These are phyloP conservation scores for Sphenodon punctatus DNA, from an alignment of 2,797 vertebrate genomes.

Conservation along the genomic window DNA sequence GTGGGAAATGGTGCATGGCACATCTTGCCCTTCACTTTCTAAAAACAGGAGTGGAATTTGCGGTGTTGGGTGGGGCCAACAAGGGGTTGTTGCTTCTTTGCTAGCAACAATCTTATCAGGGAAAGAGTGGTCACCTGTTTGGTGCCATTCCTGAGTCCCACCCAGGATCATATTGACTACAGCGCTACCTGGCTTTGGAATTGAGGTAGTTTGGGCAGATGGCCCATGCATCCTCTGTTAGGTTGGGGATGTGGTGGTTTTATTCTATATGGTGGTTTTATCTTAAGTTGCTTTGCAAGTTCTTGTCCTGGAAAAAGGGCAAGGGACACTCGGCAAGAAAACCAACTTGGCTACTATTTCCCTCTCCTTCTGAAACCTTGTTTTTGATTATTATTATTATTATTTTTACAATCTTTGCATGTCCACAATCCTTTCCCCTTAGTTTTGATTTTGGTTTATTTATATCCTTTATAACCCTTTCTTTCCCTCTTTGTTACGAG, in stretches of 20 bases:
- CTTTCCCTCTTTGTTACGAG: background rate
- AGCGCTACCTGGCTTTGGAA: no score
- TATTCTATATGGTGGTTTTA: background rate
- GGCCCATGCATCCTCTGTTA: no score
- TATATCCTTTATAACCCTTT: background rate
- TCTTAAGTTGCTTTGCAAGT: slow-evolving; percentile 2
- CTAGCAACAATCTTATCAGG: no score
- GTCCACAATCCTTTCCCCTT: background rate
- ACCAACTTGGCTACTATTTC: slow-evolving; percentile 25
- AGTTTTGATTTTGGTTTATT: background rate
- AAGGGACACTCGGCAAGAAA: background rate
- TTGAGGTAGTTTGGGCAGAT: no score
- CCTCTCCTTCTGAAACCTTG: background rate
- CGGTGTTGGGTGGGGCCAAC: no score
- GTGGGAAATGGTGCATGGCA: background rate
- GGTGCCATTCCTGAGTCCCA: no score
- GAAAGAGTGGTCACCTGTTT: no score
- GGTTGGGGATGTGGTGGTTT: background rate
- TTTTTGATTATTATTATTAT: no score
- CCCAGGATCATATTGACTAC: no score
- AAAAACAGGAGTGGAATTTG: no score
- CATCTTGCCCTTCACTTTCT: no score
- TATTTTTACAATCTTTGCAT: slow-evolving; percentile 42
- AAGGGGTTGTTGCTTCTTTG: no score
- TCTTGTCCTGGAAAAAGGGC: fast-evolving